These are phyloP conservation scores for Philhelius pedissequus DNA, from an alignment of 2,888 invertebrate genomes.

Conservation along the genomic window DNA sequence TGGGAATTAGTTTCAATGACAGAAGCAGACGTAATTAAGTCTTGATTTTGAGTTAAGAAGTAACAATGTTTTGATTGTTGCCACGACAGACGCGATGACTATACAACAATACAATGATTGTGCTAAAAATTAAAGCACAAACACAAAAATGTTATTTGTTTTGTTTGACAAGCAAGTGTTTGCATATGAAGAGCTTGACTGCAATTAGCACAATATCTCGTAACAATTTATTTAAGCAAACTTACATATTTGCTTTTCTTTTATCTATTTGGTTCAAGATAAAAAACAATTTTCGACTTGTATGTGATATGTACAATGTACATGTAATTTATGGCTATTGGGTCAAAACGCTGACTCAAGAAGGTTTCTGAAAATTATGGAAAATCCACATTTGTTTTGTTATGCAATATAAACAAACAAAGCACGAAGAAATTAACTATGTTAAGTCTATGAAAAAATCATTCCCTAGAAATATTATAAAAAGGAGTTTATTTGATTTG, in stretches of 20 bases:
- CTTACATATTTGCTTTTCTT: background rate
- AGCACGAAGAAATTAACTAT: background rate
- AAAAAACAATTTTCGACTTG: background rate
- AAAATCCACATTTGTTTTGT: background rate
- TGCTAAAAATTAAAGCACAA: background rate
- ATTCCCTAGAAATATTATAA: background rate
- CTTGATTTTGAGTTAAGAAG: background rate
- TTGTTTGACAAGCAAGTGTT: background rate
- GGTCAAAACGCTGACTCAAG: background rate
- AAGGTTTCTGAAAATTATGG: background rate
- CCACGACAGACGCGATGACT: no score
- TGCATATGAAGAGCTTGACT: background rate
- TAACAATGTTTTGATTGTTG: background rate
- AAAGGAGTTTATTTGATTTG: no score
- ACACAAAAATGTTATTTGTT: background rate
- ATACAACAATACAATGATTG: background rate
- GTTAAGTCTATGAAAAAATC: background rate
- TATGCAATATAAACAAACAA: no score
- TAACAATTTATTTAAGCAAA: background rate
- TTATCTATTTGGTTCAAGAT: background rate
- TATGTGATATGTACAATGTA: background rate
- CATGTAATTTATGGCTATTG: background rate
- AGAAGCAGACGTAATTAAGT: background rate
- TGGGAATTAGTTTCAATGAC: conserved; percentile 6
- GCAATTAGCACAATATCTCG: background rate